A percentile compares a stretch with the other conserved stretches of the same genome.
Evolutionary conservation across 1,140 invertebrate species (phyloP).

Genomic region (Ridgeia piscesae): DNA sequence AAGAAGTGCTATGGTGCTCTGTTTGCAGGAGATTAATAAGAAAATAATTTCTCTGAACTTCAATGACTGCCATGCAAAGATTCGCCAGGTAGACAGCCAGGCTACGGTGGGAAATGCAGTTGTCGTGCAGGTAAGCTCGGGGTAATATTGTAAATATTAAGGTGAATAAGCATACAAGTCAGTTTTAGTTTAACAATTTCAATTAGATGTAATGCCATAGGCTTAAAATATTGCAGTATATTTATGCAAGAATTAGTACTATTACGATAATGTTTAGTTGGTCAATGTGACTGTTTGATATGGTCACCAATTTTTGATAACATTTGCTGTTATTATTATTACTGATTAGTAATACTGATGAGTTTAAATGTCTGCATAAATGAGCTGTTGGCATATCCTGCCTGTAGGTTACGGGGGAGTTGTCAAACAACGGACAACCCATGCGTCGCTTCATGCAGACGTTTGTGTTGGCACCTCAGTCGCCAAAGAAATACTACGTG

Average conservation of each 20-base stretch:
- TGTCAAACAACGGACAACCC: conserved; percentile 92
- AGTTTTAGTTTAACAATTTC: too few relatives aligned
- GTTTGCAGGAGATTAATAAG: conserved; percentile 84
- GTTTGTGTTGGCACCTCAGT: conserved; percentile 91
- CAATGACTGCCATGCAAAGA: conserved; percentile 94
- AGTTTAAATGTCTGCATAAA: neutral
- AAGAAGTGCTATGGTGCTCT: neutral
- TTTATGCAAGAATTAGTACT: neutral
- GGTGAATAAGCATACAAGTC: too few relatives aligned
- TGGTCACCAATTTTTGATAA: neutral
- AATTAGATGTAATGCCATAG: too few relatives aligned
- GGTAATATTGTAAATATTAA: neutral
- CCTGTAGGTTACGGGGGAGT: conserved; percentile 82
- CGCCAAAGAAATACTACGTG: conserved; percentile 95
- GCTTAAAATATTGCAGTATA: neutral
- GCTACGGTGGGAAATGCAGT: conserved; percentile 90
- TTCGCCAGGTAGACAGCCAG: conserved; percentile 87
- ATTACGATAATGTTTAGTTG: neutral
- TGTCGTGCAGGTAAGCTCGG: conserved; percentile 77
- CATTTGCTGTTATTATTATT: neutral
- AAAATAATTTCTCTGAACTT: conserved; percentile 94
- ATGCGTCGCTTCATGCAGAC: conserved; percentile 97
- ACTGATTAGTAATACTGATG: neutral
- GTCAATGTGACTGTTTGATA: neutral
- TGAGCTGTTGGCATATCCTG: neutral